Base-by-base conservation (phyloP, 2,888 invertebrate species). In the Ferdinandea cuprea region DNA sequence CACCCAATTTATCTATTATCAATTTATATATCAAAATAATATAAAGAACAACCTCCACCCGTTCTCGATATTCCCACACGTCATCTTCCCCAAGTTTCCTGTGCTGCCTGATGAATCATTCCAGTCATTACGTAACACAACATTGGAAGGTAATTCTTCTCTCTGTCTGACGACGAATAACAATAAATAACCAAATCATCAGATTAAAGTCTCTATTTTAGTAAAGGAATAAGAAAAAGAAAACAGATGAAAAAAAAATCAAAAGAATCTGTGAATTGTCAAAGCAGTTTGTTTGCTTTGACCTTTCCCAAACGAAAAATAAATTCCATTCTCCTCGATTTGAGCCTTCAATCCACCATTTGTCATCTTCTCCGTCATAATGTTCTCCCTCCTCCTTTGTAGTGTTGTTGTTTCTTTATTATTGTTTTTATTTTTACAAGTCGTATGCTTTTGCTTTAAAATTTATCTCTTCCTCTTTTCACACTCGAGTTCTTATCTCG, bases 51-150 rank as follows among this genome's bases (percentile, higher is more conserved):
- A n/a, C 3, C n/a, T 5, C 13, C n/a, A 40, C 13, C 15, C 19
- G 11, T 35, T 44, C 2, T 8, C 4, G 3, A 7, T 15, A 5
- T 59, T 11, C 7, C 30, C 13, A 13, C 17, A n/a, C n/a, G n/a
- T n/a, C n/a, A 61, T 21, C 21, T 46, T 63, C 46, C 37, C 72
- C 54, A 25, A 17, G 7, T 19, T 19, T n/a, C 21, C n/a, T 13
- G n/a, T n/a, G n/a, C n/a, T 5, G 46, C 19, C 50, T 58, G 63
- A 42, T 65, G 76, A 76, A 76, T 58, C 11, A 32, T 81, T 76
- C 59, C 80, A 71, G 65, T 42, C 8, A 52, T 81, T 81, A 74
- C 44, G 46, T 76, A 81, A 81, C 44, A 21, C 44, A n/a, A n/a
- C 44, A 59, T 46, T 71, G 74, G 65, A 76, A 81, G 40, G 52